These are phyloP conservation scores for Antennarius striatus DNA, from an alignment of 2,113 vertebrate species.

Conservation along the genomic window DNA sequence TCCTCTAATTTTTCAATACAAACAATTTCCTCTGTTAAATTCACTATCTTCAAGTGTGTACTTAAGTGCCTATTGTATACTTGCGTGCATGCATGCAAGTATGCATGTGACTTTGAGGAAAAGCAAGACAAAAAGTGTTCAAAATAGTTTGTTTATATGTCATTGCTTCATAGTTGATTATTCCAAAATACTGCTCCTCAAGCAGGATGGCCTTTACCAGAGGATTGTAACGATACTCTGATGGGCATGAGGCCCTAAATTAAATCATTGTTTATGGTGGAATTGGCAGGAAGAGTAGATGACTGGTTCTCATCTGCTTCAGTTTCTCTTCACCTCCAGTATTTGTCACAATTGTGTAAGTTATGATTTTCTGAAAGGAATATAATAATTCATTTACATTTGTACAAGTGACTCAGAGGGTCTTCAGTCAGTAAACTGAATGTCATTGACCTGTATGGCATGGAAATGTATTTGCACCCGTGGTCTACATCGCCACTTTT, in stretches of 20 bases:
- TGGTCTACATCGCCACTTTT: conserved; percentile 15
- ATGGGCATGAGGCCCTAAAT: conserved; percentile 44
- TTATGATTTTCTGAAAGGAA: conserved; percentile 27
- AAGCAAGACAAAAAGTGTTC: conserved; percentile 9
- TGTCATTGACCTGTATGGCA: neutral
- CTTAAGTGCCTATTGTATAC: neutral
- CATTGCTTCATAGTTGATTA: conserved; percentile 28
- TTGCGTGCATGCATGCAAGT: conserved; percentile 2
- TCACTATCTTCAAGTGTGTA: conserved; percentile 12
- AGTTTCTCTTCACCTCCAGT: conserved; percentile 18
- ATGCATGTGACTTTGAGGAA: neutral
- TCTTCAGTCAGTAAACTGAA: neutral
- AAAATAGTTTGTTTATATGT: conserved; percentile 61
- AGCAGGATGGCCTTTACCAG: conserved; percentile 56
- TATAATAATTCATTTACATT: conserved; percentile 6
- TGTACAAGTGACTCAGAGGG: too few species aligned
- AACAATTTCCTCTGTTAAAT: conserved; percentile 21
- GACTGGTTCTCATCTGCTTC: conserved; percentile 58
- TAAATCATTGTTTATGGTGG: conserved; percentile 67
- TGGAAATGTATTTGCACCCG: conserved; percentile 13
- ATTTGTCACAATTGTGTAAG: conserved; percentile 26
- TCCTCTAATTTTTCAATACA: conserved; percentile 31
- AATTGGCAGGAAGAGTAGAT: conserved; percentile 42
- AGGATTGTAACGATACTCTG: conserved; percentile 28
- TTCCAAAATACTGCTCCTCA: conserved; percentile 52